phyloP scores from a whole-genome alignment of 2,113 vertebrate species.

The Paracanthobrama guichenoti region DNA sequence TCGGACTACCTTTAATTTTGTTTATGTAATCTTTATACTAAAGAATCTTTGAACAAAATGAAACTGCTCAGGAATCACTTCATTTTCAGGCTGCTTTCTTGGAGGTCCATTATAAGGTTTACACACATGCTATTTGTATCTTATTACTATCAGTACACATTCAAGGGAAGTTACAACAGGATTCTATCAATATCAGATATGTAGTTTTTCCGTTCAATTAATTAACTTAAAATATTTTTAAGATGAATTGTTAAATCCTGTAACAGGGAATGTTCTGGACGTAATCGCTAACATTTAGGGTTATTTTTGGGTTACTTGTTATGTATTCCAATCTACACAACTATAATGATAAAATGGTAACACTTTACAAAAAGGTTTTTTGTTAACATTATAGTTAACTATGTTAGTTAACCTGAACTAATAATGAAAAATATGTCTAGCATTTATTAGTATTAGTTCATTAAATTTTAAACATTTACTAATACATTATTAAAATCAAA shows the following conservation, averaged over 20 bases:
- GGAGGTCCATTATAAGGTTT: neutral
- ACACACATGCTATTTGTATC: conserved; percentile 1
- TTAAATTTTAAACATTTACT: too few species aligned
- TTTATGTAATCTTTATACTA: neutral
- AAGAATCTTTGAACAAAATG: neutral
- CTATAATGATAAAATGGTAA: neutral
- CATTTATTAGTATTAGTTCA: too few species aligned
- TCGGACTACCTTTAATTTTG: neutral
- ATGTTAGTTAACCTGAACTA: too few species aligned
- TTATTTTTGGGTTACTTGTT: conserved; percentile 1
- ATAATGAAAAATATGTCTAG: too few species aligned
- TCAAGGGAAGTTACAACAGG: conserved; percentile 22
- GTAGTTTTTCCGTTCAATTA: neutral
- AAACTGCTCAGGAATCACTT: neutral
- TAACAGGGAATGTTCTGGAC: neutral
- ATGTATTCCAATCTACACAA: neutral
- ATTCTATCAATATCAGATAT: conserved; percentile 15
- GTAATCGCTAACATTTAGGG: neutral
- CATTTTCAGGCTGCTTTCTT: neutral
- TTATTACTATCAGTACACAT: conserved; percentile 12
- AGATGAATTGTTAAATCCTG: neutral
- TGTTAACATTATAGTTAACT: too few species aligned
- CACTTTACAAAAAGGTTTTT: too few species aligned
- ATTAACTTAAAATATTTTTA: neutral
- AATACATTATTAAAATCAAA: too few species aligned